Evolutionary conservation across 2,113 vertebrate genomes (phyloP), one percentile per base, ranked within the genome.

Genomic region (Azemiops feae): DNA sequence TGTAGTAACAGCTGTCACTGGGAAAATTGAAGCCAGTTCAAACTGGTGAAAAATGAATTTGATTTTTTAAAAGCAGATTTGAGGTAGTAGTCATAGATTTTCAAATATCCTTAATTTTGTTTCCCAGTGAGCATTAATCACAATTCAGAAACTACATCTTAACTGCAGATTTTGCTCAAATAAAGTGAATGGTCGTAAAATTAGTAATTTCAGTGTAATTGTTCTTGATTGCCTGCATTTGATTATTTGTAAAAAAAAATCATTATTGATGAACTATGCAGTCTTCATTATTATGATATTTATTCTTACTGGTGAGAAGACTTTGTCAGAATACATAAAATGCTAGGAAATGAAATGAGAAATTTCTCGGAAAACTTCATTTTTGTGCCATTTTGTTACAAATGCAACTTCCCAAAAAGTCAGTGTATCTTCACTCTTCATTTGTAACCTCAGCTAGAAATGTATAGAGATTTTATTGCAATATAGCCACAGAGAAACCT

Each of bases 301-400:
- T 69, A 54, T 34, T 89, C n/a, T 22, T 20, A 55, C 5, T n/a
- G 22, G 12, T 57, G 30, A 3, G 6, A 89, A 74, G 4, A 16
- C 8, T 5, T n/a, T 81, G 45, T 45, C 50, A 74, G 16, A n/a
- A 57, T 18, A 85, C 39, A 81, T 89, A 27, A 85, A 57, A 89
- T 39, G 22, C 30, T 39, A 60, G 54, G 88, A 60, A 90, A 87
- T 34, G 30, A 81, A 90, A 92, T 74, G 91, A 87, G 52, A 14
- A 94, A 90, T 87, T 74, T 34, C 34, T 39, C 16, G 22, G 55
- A 90, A 87, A 93, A 81, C 85, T 92, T 54, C 1, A 54, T 53
- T 11, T 25, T 85, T 81, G 6, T n/a, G 39, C 3, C 43, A 1
- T 52, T 53, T 93, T 90, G 88, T 94, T 30, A 23, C 3, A 95